Conservation (phyloP, 2,888 invertebrate genomes). For the Euclidia mi region DNA sequence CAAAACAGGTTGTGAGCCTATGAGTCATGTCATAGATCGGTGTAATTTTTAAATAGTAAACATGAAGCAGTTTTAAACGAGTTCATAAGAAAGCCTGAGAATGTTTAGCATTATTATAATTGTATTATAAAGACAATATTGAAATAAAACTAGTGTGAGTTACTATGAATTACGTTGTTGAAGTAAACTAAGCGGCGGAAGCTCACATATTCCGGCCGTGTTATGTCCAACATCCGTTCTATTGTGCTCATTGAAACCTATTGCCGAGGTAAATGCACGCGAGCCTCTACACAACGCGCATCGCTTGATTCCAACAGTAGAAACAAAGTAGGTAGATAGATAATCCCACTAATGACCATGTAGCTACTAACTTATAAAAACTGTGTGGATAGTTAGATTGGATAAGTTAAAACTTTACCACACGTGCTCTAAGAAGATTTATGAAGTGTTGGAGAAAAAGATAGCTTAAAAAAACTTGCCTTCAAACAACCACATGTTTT, state of each 20-base stretch:
- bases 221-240: constrained; percentile 79
- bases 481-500: constrained; percentile 64
- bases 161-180: constrained; percentile 47
- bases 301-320: constrained; percentile 20
- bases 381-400: background rate
- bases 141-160: constrained; percentile 1
- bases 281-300: constrained; percentile 26
- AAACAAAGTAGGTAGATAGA: constrained; percentile 11
- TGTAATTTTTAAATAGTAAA: constrained; percentile 56
- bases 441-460: constrained; percentile 51
- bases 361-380: constrained; percentile 19
- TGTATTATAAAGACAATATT: background rate
- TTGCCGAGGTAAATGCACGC: constrained; percentile 47
- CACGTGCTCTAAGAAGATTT: constrained; percentile 55
- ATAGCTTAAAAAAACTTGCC: constrained; percentile 40
- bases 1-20: constrained; percentile 70
- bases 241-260: constrained; percentile 73
- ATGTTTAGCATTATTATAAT: background rate
- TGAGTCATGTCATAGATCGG: constrained; percentile 64
- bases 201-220: constrained; percentile 75
- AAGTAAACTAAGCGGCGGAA: constrained; percentile 69
- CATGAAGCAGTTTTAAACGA: constrained; percentile 38
- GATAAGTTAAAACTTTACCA: too few relatives aligned
- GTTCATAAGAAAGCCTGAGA: constrained; percentile 20
- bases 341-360: constrained; percentile 16